Base-by-base conservation (phyloP, 2,113 vertebrate species). In the Miniopterus natalensis region DNA sequence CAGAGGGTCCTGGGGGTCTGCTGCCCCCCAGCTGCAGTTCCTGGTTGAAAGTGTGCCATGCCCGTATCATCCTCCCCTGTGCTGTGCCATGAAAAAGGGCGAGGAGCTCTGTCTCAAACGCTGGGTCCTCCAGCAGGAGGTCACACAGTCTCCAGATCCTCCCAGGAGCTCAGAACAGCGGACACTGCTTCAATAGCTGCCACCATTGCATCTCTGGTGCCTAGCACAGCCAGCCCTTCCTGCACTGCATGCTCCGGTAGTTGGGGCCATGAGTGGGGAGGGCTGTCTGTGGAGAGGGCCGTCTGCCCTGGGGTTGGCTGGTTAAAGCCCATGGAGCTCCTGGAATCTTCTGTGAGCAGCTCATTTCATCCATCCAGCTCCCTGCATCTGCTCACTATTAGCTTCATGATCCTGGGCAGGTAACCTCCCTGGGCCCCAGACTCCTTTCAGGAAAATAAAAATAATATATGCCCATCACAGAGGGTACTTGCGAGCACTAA, bases 151-250 rank as follows among this genome's bases (percentile, higher is more conserved):
- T 51, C 79, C 20, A 20, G 36, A 42, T 49, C 85, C 25, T 92
- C 27, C 73, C 77, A n/a, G 65, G 21, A 11, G 49, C 57, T 81
- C 42, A 53, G 77, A 8, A 40, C 4, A 4, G 4, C 17, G 61
- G 65, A 42, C 0, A 29, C 29, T 29, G 27, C 1, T 10, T 55
- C 59, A 68, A 14, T 25, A 45, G n/a, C 29, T 0, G 25, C 66
- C 20, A 6, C 15, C 0, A 15, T 5, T 23, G 17, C 45, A 2
- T 29, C 11, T 7, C 12, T 0, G 12, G 17, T 2, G 10, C 10
- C 55, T n/a, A 68, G 53, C 59, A 18, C 40, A 71, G 78, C 3
- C 70, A 18, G 36, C 51, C 3, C 1, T 20, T 40, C n/a, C 59
- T 10, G 4, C 29, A 0, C 12, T 3, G 21, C 21, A 40, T 0